Conservation (phyloP, 2,113 vertebrate species). For the Ahaetulla prasina region DNA sequence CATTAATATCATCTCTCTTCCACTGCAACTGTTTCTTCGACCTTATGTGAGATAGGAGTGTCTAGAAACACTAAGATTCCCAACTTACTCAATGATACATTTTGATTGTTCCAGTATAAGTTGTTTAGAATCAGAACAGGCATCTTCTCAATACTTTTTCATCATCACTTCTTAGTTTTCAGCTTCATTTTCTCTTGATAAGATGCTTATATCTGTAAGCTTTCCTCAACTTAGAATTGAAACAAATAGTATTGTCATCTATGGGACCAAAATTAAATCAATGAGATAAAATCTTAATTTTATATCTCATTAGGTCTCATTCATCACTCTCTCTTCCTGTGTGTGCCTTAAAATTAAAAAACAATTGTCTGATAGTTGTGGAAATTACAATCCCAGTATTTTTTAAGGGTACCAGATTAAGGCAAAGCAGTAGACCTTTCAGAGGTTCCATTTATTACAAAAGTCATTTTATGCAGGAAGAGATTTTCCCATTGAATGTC, state of each 20-base stretch:
- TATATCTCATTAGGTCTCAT: background rate
- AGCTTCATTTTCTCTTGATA: background rate
- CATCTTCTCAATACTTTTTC: background rate
- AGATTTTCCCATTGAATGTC: background rate
- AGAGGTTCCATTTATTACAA: background rate
- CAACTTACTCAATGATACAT: background rate
- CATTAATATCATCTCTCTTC: background rate
- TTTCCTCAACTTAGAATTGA: background rate
- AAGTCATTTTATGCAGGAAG: background rate
- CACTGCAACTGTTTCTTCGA: background rate
- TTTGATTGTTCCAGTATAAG: background rate
- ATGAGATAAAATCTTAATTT: background rate
- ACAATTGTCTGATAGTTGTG: background rate
- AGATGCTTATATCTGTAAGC: background rate
- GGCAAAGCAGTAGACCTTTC: background rate
- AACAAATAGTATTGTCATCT: background rate
- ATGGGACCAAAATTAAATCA: background rate
- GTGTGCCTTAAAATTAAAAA: background rate
- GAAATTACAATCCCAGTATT: background rate
- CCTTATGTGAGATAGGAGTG: background rate
- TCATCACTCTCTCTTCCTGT: background rate
- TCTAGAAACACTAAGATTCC: background rate
- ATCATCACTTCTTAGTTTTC: background rate
- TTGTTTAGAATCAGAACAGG: background rate
- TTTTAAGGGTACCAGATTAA: background rate